These are phyloP conservation scores for Amphipyra berbera DNA, from an alignment of 2,888 invertebrate species.

Conservation along the genomic window DNA sequence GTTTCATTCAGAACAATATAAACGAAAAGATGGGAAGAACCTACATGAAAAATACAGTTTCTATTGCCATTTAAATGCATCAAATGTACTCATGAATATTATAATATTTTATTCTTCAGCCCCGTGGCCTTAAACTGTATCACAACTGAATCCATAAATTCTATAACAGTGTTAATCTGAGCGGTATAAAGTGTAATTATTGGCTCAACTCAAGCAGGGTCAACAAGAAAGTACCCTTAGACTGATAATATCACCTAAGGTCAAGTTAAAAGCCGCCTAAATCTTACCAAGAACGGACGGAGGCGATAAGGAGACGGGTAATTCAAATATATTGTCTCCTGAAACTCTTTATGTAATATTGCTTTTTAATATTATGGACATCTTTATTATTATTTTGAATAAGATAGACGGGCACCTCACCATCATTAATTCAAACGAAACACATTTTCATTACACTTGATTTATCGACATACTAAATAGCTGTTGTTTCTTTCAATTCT, in stretches of 20 bases:
- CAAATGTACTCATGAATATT: too few relatives aligned
- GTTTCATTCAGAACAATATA: too few relatives aligned
- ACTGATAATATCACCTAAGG: slow-evolving; percentile 76
- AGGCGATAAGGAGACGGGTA: slow-evolving; percentile 48
- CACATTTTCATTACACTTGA: not conserved
- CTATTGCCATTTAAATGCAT: too few relatives aligned
- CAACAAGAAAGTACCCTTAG: slow-evolving; percentile 66
- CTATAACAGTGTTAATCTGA: slow-evolving; percentile 26
- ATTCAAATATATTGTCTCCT: slow-evolving; percentile 28
- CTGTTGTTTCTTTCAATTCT: not conserved
- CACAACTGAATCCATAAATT: slow-evolving; percentile 18
- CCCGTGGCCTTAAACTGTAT: not conserved
- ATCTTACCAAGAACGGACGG: slow-evolving; percentile 67
- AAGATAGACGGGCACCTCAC: not conserved
- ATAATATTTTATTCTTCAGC: too few relatives aligned
- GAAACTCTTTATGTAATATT: too few relatives aligned
- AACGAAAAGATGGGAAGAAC: too few relatives aligned
- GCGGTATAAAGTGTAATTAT: slow-evolving; percentile 43
- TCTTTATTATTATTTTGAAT: too few relatives aligned
- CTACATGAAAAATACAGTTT: too few relatives aligned
- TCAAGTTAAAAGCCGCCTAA: slow-evolving; percentile 78
- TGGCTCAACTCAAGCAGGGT: slow-evolving; percentile 52
- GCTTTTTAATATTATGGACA: not conserved
- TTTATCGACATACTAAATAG: not conserved
- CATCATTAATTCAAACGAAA: not conserved